Conservation (phyloP, 2,888 invertebrate genomes). For the Leptopilina myrica region DNA sequence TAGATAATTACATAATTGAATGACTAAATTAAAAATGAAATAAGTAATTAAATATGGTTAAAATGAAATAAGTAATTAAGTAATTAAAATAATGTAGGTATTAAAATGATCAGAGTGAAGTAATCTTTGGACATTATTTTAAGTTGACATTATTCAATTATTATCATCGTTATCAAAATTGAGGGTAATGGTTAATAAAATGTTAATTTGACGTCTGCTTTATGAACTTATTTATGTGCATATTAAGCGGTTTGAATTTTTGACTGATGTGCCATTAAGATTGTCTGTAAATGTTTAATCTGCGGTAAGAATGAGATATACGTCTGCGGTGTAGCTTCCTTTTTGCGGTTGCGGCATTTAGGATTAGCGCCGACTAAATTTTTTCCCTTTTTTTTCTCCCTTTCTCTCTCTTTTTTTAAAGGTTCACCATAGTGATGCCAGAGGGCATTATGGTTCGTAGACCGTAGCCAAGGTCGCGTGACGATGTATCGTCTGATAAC, state of each 20-base stretch:
- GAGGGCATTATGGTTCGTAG: constrained; percentile 27
- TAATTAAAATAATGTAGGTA: no score
- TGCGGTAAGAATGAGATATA: constrained; percentile 9
- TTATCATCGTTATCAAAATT: no score
- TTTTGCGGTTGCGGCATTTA: constrained; percentile 27
- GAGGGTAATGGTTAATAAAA: no score
- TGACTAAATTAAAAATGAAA: no score
- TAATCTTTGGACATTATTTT: no score
- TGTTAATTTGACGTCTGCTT: background rate
- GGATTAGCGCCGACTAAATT: constrained; percentile 1
- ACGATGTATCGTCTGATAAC: background rate
- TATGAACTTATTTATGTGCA: background rate
- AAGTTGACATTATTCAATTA: no score
- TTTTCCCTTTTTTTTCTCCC: background rate
- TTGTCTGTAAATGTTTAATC: constrained; percentile 35
- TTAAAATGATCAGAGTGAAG: no score
- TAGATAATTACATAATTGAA: no score
- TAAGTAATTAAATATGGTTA: no score
- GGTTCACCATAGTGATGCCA: background rate
- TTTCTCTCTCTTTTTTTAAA: background rate
- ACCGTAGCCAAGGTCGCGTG: constrained; percentile 15
- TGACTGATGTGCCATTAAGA: constrained; percentile 20
- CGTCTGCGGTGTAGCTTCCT: constrained; percentile 14
- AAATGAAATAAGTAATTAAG: no score
- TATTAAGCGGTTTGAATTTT: constrained; percentile 14